phyloP scores from a whole-genome alignment of 2,797 vertebrate species.

The Cryptoblepharus egeriae region DNA sequence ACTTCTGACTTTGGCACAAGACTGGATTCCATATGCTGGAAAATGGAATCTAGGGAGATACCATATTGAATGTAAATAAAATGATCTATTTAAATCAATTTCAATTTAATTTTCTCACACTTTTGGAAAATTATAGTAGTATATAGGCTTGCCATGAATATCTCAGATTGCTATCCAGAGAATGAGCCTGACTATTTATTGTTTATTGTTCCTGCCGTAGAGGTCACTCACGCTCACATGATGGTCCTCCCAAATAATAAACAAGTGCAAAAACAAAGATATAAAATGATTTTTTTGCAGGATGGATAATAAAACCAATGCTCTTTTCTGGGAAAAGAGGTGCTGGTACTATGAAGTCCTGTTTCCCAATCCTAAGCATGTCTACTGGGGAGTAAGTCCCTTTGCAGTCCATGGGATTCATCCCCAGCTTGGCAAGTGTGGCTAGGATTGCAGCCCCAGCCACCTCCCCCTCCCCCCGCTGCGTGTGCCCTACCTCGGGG shows the following conservation, averaged over 20 bases:
- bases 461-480: too few relatives aligned
- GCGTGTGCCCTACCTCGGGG: too few relatives aligned
- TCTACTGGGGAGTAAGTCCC: too few relatives aligned
- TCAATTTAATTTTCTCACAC: not conserved
- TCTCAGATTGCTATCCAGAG: not conserved
- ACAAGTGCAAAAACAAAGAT: not conserved
- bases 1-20: constrained; percentile 24
- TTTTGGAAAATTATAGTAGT: not conserved
- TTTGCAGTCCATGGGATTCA: too few relatives aligned
- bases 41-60: constrained; percentile 21
- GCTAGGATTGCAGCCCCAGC: too few relatives aligned
- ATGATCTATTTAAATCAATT: not conserved
- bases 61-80: constrained; percentile 15
- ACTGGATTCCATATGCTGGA: constrained; percentile 21
- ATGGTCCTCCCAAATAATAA: not conserved
- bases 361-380: too few relatives aligned
- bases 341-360: too few relatives aligned
- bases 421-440: too few relatives aligned
- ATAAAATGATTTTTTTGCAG: not conserved
- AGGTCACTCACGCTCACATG: not conserved
- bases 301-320: not conserved
- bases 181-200: not conserved
- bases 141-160: not conserved
- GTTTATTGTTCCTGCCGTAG: not conserved
- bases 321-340: too few relatives aligned